These are phyloP conservation scores for Megaceryle torquata DNA, from an alignment of 2,113 vertebrate genomes.

Conservation along the genomic window DNA sequence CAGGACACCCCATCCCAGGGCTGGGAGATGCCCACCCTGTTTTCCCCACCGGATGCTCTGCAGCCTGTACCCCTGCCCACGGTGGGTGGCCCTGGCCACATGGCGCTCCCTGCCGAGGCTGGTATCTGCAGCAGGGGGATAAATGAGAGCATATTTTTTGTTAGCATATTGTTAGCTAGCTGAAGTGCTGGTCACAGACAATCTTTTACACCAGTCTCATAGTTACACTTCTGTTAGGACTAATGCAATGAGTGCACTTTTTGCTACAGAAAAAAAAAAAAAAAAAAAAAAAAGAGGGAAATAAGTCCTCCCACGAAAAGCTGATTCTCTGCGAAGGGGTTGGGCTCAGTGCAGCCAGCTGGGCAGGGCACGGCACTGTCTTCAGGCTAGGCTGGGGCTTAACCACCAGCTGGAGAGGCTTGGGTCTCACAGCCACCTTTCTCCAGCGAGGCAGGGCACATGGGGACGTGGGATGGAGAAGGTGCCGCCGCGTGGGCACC, in stretches of 20 bases:
- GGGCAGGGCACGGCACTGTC: neutral
- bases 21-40: neutral
- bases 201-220: neutral
- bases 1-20: rapidly evolving
- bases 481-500: neutral
- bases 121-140: neutral
- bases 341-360: rapidly evolving
- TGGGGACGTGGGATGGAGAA: rapidly evolving
- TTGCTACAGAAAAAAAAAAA: neutral
- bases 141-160: neutral
- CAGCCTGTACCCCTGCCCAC: neutral
- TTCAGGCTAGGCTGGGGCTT: neutral
- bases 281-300: rapidly evolving
- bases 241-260: neutral
- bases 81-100: rapidly evolving
- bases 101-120: neutral
- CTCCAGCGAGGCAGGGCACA: rapidly evolving
- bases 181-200: neutral
- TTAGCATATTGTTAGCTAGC: neutral
- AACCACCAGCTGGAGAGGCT: neutral
- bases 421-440: neutral
- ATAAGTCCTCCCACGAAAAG: rapidly evolving
- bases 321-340: neutral
- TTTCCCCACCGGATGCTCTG: rapidly evolving
- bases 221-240: neutral